phyloP scores from a whole-genome alignment of 2,797 vertebrate genomes.

The Scleropages formosus region DNA sequence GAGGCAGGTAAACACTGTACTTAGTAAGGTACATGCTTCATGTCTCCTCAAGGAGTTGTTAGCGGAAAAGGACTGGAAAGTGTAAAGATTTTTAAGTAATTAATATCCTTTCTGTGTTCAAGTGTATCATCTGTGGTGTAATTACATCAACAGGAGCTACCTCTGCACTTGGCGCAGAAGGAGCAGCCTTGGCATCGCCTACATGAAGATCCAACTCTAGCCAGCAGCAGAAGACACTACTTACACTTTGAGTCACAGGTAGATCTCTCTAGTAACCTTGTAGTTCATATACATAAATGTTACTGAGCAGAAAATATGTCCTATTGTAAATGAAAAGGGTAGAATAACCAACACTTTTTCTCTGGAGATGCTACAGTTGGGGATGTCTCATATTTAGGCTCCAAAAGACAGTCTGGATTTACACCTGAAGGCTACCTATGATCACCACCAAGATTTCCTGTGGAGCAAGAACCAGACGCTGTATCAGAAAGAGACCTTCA shows the following conservation, averaged over 20 bases:
- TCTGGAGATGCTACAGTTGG: not conserved
- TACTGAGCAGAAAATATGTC: no score
- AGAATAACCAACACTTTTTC: not conserved
- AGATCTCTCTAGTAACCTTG: constrained; percentile 1
- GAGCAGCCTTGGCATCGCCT: constrained; percentile 78
- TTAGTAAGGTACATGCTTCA: no score
- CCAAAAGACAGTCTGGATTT: constrained; percentile 77
- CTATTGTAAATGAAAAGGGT: not conserved
- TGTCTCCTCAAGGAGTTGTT: not conserved
- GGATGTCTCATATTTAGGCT: constrained; percentile 50
- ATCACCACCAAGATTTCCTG: constrained; percentile 71
- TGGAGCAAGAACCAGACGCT: constrained; percentile 65
- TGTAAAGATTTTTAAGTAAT: no score
- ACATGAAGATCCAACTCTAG: constrained; percentile 55
- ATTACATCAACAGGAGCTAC: constrained; percentile 55
- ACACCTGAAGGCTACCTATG: constrained; percentile 69
- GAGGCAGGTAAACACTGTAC: constrained; percentile 58
- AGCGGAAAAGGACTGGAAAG: not conserved
- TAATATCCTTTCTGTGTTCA: not conserved
- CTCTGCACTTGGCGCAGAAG: constrained; percentile 66
- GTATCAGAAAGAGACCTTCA: constrained; percentile 65
- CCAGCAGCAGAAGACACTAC: constrained; percentile 59
- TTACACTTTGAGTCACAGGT: constrained; percentile 61
- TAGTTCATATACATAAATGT: no score
- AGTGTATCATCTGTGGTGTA: no score